These are phyloP conservation scores for Penaeus vannamei DNA, from an alignment of 1,140 invertebrate species.

Conservation along the genomic window DNA sequence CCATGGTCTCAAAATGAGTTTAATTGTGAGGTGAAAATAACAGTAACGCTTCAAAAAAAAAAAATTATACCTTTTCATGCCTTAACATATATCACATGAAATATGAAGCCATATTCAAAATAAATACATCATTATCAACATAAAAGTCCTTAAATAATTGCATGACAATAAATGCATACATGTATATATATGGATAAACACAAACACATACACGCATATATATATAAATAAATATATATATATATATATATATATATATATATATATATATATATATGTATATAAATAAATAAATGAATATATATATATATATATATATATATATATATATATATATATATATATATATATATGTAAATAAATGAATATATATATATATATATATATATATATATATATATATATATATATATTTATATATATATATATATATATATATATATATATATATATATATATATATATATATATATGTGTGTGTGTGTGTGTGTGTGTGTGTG, in stretches of 20 bases:
- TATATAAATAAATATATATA: background rate
- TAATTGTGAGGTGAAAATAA: too few species aligned
- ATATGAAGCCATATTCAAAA: too few species aligned
- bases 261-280: background rate
- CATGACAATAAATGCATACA: too few species aligned
- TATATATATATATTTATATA: slow-evolving; percentile 19
- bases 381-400: slow-evolving; percentile 35
- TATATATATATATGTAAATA: slow-evolving; percentile 10
- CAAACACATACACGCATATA: background rate
- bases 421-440: background rate
- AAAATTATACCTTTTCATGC: too few species aligned
- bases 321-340: slow-evolving; percentile 23
- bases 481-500: background rate
- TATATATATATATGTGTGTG: slow-evolving; percentile 12
- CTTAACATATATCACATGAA: too few species aligned
- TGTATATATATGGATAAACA: too few species aligned
- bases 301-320: slow-evolving; percentile 16
- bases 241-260: background rate
- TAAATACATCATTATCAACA: too few species aligned
- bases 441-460: slow-evolving; percentile 11
- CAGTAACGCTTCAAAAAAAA: too few species aligned
- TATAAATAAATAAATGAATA: background rate
- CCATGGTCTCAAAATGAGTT: too few species aligned
- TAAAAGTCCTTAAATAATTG: too few species aligned
- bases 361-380: slow-evolving; percentile 27